Evolutionary conservation across 2,888 invertebrate genomes (phyloP), one percentile per base, ranked within the genome.

Genomic region (Xanthia icteritia): DNA sequence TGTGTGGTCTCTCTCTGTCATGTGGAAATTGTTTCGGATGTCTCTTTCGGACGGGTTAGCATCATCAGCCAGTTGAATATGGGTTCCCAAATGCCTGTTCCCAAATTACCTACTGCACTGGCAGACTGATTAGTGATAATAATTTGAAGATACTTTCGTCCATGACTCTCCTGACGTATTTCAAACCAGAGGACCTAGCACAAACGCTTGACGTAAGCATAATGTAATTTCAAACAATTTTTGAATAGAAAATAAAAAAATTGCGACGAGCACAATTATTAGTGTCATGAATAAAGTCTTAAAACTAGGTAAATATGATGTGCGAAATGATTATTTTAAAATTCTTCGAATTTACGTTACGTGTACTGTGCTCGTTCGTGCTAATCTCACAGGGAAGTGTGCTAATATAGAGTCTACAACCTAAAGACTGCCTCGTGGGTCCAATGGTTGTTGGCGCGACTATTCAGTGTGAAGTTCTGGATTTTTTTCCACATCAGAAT

Each of bases 21-120:
- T n/a, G 6, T 65, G 27, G 5, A 5, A 15, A 23, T 68, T 2
- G 15, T 27, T n/a, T 42, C 27, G 13, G 45, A 5, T 58, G 8
- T 85, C 67, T 64, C 51, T 58, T 51, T 81, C 8, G 5, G 58
- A 42, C 15, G 23, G 42, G 48, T 23, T 39, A 13, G 54, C n/a
- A 2, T 45, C 20, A 83, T 61, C 31, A 66, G 54, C 4, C 9
- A n/a, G n/a, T 68, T 3, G 11, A n/a, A 11, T 11, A 6, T n/a
- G 2, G 17, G 17, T 36, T 31, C 23, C 31, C 17, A 31, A 48
- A 31, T 45, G 2, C 9, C 5, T 8, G 27, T 31, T 23, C 5
- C 4, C 23, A 27, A 23, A 31, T 67, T n/a, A n/a, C n/a, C n/a
- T 4, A 15, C 9, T 67, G 15, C 31, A 31, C 8, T 51, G 9